These are phyloP conservation scores for Chymomyza costata DNA, from an alignment of 1,140 invertebrate species.

Conservation along the genomic window DNA sequence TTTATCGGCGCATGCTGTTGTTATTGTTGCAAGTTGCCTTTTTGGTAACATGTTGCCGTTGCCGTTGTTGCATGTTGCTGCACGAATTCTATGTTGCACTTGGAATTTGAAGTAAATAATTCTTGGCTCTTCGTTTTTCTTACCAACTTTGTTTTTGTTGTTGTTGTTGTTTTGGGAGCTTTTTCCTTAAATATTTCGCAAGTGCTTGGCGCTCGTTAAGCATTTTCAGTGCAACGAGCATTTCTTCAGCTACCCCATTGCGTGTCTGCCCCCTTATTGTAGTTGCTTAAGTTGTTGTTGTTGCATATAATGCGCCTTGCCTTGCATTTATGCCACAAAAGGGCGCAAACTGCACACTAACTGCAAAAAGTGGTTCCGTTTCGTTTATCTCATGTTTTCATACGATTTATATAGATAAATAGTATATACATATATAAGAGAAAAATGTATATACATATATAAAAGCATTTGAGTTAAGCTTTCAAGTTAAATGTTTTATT, in stretches of 20 bases:
- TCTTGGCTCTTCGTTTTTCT: constrained; percentile 47
- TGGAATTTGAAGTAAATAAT: constrained; percentile 73
- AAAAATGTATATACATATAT: no score
- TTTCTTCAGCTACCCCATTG: constrained; percentile 11
- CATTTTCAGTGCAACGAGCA: constrained; percentile 48
- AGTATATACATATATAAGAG: no score
- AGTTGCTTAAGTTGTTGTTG: constrained; percentile 29
- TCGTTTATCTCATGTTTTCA: constrained; percentile 64
- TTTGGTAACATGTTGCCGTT: constrained; percentile 61
- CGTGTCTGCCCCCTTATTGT: constrained; percentile 8
- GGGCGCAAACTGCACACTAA: constrained; percentile 24
- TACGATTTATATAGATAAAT: no score
- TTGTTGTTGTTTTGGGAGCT: not conserved
- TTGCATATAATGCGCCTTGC: constrained; percentile 55
- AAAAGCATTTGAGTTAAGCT: not conserved
- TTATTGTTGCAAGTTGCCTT: constrained; percentile 23
- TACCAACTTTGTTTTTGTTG: constrained; percentile 20
- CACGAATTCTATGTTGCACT: constrained; percentile 72
- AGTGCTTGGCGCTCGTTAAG: constrained; percentile 67
- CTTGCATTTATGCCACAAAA: constrained; percentile 26
- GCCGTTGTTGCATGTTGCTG: constrained; percentile 47
- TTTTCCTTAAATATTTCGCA: constrained; percentile 39
- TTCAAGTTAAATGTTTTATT: no score
- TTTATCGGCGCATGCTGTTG: constrained; percentile 61
- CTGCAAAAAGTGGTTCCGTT: constrained; percentile 67